Evolutionary conservation across 2,888 invertebrate genomes (phyloP), one percentile per base, ranked within the genome.

Genomic region (Ophion obscuratus): DNA sequence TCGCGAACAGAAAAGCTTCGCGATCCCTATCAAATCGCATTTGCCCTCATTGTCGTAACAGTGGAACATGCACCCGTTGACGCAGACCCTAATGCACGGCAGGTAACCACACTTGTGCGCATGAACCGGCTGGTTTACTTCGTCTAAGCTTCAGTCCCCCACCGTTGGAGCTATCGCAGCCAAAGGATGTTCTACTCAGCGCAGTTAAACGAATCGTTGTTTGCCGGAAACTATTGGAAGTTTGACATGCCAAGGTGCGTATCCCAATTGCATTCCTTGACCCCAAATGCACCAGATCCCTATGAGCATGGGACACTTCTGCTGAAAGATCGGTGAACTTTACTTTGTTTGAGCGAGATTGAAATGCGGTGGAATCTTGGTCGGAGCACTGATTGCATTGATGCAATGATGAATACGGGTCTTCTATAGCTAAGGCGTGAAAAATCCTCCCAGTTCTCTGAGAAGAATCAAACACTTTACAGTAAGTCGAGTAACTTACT

Each of bases 41-140:
- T 85, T 78, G 59, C 11, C 75, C 24, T 67, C 67, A 74, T 81
- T 81, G 62, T 68, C 73, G 24, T 47, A 24, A 27, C 20, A 53
- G 40, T 47, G 31, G 24, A 67, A 53, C 59, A 24, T 61, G 64
- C 71, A 53, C 44, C 73, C 74, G 5, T 68, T n/a, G 59, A 67
- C 68, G 27, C 47, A 67, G 61, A 64, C 24, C 36, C n/a, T 66
- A 57, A 53, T 67, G 67, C 74, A 74, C 74, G 44, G 62, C 59
- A 47, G 40, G 68, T 64, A 62, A 78, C 6, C n/a, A 57, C 71
- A 57, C 75, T 79, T 17, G 47, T 76, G 71, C 85, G 85, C 85
- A 85, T 79, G 75, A n/a, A 75, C 74, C 24, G 11, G 75, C 61
- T 62, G 70, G 64, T 14, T 17, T 36, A n/a, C n/a, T 53, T 36